Evolutionary conservation across 64 coral and sea anemone species (phyloP), one percentile per base, ranked within the genome.

Genomic region (Montipora efflorescens): DNA sequence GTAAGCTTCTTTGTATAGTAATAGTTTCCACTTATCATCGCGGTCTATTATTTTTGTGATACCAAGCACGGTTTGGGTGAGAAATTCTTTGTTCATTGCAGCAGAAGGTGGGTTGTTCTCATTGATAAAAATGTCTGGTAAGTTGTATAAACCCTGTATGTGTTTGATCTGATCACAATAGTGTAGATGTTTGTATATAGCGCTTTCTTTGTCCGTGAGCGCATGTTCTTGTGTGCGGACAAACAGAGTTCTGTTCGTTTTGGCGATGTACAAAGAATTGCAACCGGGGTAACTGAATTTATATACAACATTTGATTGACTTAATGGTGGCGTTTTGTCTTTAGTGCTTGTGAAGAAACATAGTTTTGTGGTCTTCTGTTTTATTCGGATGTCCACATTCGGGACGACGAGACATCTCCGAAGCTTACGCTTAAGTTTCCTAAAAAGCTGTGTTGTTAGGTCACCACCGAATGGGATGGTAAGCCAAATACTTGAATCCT

Each of bases 221-320:
- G 43, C 74, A 36, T 76, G 74, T 76, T 76, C 74, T 45, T 46
- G 28, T 76, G 74, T 76, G 25, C 74, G 13, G 74, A 46, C 36
- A 44, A 76, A 46, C 12, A 76, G 74, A 46, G 74, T 76, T 76
- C 74, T 76, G 74, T 76, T 44, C 8, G 74, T 48, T 76, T 76
- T 76, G 10, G 43, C 74, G 14, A 76, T 46, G 36, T 76, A 76
- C 3, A 9, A 45, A 45, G 74, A 76, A 5, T 76, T 14, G 28
- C 74, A 76, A 46, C 43, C 28, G 11, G 74, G 74, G 12, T 43
- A 76, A 45, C 1, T 76, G 10, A 76, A 76, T 76, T 76, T 15
- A 14, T 76, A 76, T 5, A 76, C 74, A 46, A 76, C 74, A 46
- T 76, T 36, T 46, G 74, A 76, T 76, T 76, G 7, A 10, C 36